Conservation (phyloP, 2,888 invertebrate genomes). For the Hyalella azteca region DNA sequence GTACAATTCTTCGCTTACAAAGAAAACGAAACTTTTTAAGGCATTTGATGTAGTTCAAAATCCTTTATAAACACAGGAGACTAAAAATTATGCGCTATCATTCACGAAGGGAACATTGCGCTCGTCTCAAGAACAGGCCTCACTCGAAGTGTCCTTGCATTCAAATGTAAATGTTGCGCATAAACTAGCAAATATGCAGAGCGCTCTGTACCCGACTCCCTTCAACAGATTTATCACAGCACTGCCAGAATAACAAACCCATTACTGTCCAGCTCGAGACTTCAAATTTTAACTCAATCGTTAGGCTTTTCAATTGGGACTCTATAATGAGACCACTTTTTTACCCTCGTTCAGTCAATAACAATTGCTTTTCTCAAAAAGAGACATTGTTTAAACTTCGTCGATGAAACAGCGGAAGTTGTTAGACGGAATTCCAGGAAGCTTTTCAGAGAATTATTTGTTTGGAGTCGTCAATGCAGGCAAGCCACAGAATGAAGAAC, state of each 20-base stretch:
- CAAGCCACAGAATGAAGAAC: neutral
- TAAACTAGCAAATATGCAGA: constrained; percentile 36
- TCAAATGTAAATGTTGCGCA: constrained; percentile 23
- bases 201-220: constrained; percentile 12
- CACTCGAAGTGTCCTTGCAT: neutral
- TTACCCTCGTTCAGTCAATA: neutral
- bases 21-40: too few species aligned
- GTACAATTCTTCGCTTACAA: too few species aligned
- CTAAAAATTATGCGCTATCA: neutral
- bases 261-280: constrained; percentile 21
- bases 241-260: constrained; percentile 36
- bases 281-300: constrained; percentile 36
- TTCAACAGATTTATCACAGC: constrained; percentile 22
- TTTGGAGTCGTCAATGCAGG: neutral
- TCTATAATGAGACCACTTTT: constrained; percentile 24
- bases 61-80: too few species aligned
- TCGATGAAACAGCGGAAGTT: constrained; percentile 13
- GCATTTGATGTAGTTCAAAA: too few species aligned
- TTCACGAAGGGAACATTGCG: neutral
- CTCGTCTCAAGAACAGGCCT: neutral
- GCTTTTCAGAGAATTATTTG: constrained; percentile 14
- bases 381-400: neutral
- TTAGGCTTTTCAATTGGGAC: constrained; percentile 16
- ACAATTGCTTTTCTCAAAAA: constrained; percentile 5
- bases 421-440: too few species aligned